Percentiles rank a stretch among this genome's conserved stretches.
These are phyloP conservation scores for Chlorodrepanis virens DNA, from an alignment of 2,113 vertebrate genomes.

Conservation along the genomic window DNA sequence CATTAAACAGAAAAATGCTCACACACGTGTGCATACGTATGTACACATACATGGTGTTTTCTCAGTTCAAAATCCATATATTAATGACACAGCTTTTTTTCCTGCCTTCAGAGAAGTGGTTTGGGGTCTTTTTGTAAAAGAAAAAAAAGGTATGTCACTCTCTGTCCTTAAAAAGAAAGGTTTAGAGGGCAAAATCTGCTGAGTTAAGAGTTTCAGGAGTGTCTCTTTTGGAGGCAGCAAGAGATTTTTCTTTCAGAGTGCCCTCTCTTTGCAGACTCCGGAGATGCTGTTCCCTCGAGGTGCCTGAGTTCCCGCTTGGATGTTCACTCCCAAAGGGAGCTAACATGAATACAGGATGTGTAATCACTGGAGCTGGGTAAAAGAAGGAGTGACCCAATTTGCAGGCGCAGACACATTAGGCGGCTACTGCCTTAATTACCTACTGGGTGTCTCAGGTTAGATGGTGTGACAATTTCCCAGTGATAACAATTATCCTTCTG, in stretches of 20 bases:
- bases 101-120: background rate
- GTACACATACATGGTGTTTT: rapidly evolving
- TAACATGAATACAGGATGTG: background rate
- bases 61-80: background rate
- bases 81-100: background rate
- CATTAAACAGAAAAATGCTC: background rate
- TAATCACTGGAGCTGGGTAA: background rate
- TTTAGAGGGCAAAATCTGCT: background rate
- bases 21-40: rapidly evolving
- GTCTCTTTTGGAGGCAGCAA: background rate
- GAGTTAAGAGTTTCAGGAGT: background rate
- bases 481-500: background rate
- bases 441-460: background rate
- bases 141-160: background rate
- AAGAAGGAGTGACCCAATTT: background rate
- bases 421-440: constrained; percentile 7
- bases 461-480: constrained; percentile 1
- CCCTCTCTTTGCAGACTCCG: background rate
- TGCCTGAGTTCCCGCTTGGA: background rate
- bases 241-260: background rate
- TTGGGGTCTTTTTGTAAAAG: background rate
- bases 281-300: background rate
- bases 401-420: background rate
- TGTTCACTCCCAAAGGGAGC: background rate
- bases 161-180: background rate